Evolutionary conservation across 2,113 vertebrate genomes (phyloP).

Genomic region (Sphyrna mokarran): DNA sequence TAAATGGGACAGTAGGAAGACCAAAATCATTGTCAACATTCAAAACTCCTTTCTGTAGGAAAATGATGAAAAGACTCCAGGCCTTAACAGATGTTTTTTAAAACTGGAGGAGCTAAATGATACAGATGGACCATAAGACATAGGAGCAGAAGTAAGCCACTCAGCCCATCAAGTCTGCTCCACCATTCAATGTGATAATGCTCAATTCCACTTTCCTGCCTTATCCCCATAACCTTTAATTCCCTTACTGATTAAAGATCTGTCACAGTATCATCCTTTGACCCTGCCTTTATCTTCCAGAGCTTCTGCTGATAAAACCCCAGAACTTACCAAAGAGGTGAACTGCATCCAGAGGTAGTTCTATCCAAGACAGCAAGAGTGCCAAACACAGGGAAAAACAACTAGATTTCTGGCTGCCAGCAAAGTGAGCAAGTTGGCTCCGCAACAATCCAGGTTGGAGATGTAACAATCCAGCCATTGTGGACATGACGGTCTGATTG

Average conservation of each 20-base stretch:
- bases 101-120: background rate
- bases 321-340: background rate
- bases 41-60: background rate
- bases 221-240: too few relatives aligned
- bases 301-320: background rate
- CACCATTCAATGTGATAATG: too few relatives aligned
- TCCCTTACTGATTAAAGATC: too few relatives aligned
- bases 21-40: background rate
- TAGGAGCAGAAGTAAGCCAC: too few relatives aligned
- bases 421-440: background rate
- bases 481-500: background rate
- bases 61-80: background rate
- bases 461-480: constrained; percentile 2
- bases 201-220: too few relatives aligned
- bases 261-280: background rate
- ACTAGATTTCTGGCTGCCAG: background rate
- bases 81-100: background rate
- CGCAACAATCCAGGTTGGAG: constrained; percentile 18
- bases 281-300: background rate
- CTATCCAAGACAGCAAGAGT: background rate
- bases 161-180: too few relatives aligned
- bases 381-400: background rate
- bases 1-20: background rate
- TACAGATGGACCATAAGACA: too few relatives aligned
- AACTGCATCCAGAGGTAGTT: background rate